phyloP scores from a whole-genome alignment of 2,888 invertebrate species.

The Sphinx pinastri region DNA sequence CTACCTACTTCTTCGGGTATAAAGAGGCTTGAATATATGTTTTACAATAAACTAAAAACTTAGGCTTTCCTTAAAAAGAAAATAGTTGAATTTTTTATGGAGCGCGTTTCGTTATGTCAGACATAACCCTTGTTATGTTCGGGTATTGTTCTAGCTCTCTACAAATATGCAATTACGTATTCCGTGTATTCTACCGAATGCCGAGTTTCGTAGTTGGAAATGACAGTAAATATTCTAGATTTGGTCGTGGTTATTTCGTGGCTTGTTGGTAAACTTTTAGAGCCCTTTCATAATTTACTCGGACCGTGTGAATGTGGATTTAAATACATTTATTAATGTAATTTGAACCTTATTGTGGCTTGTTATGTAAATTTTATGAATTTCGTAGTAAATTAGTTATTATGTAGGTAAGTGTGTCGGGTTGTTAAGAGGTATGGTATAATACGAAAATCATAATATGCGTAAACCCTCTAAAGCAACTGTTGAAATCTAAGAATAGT shows the following conservation, averaged over 20 bases:
- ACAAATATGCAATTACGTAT: constrained; percentile 25
- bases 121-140: constrained; percentile 18
- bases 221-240: neutral
- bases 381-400: too few species aligned
- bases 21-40: neutral
- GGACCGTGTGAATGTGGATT: neutral
- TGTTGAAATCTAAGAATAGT: too few species aligned
- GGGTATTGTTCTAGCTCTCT: constrained; percentile 5
- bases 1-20: too few species aligned
- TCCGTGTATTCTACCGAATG: neutral
- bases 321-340: neutral
- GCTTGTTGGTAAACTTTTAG: neutral
- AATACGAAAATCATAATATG: too few species aligned
- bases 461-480: too few species aligned
- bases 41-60: neutral
- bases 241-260: neutral
- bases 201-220: neutral
- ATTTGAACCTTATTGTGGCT: neutral
- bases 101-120: neutral
- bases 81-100: neutral
- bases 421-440: too few species aligned
- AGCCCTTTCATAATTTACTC: neutral
- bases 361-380: neutral
- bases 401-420: neutral
- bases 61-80: neutral